phyloP scores from a whole-genome alignment of 2,888 invertebrate genomes.

The Gasteruption jaculator region DNA sequence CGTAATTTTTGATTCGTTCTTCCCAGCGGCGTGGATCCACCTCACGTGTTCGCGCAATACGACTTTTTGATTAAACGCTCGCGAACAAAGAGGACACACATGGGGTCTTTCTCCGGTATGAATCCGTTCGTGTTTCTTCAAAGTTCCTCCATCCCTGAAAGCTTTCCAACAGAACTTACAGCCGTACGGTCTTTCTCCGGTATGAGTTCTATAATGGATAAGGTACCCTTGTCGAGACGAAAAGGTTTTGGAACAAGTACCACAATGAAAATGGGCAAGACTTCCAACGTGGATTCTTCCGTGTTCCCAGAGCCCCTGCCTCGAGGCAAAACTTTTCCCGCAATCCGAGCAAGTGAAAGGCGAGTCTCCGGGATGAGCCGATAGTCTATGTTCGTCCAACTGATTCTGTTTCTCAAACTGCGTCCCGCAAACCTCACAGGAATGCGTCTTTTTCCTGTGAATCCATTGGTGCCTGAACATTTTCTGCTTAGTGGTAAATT shows the following conservation, averaged over 20 bases:
- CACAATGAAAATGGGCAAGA: conserved; percentile 52
- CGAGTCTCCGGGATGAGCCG: conserved; percentile 49
- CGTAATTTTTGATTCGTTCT: conserved; percentile 43
- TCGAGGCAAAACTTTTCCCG: conserved; percentile 51
- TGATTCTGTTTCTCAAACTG: conserved; percentile 49
- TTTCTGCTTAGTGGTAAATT: conserved; percentile 53
- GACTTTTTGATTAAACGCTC: conserved; percentile 58
- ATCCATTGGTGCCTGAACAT: conserved; percentile 54
- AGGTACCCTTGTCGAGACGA: conserved; percentile 54
- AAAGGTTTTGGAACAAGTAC: conserved; percentile 54
- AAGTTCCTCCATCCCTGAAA: conserved; percentile 56
- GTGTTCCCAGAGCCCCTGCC: conserved; percentile 53
- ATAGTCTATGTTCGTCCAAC: conserved; percentile 49
- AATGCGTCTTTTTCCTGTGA: conserved; percentile 51
- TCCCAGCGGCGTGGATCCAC: conserved; percentile 54
- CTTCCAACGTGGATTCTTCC: conserved; percentile 50
- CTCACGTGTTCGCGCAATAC: conserved; percentile 56
- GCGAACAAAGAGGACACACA: conserved; percentile 54
- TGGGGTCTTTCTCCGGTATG: conserved; percentile 57
- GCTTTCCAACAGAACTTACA: conserved; percentile 56
- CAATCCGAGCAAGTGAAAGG: conserved; percentile 51
- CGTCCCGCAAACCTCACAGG: conserved; percentile 49
- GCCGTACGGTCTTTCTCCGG: conserved; percentile 55
- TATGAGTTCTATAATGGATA: conserved; percentile 55
- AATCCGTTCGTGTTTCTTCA: conserved; percentile 55